Base-by-base conservation (phyloP, 2,888 invertebrate genomes). In the Steinernema carpocapsae region DNA sequence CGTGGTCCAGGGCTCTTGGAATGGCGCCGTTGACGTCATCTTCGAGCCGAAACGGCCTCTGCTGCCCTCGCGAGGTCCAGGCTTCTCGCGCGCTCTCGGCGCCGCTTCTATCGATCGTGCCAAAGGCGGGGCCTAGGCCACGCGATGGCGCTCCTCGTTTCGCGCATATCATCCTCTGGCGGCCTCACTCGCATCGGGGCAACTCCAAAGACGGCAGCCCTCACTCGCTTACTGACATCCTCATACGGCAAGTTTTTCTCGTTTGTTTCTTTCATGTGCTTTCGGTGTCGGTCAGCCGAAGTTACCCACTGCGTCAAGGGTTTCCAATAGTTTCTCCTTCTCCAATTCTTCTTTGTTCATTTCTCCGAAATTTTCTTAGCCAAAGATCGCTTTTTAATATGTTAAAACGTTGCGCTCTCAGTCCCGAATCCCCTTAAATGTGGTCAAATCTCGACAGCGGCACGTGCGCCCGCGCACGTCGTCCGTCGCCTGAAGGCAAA, bases 151-250 rank as follows among this genome's bases (percentile, higher is more conserved):
- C 56, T 17, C 26, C 56, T 4, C 26, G 3, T 17, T 26, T 24
- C 26, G 56, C 56, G 56, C 56, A 56, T 56, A 56, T 56, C 56
- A 56, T 56, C 56, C 56, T 22, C n/a, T n/a, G n/a, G n/a, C n/a
- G n/a, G n/a, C n/a, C n/a, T n/a, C n/a, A n/a, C n/a, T n/a, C n/a
- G n/a, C n/a, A 4, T 22, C 22, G 56, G 56, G 56, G 56, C 56
- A 56, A 26, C 56, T 56, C 56, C 7, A 56, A 19, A 10, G 56
- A 56, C 56, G 56, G 56, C 56, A 26, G 56, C 56, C 56, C 56
- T 56, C 56, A 56, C 56, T 56, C 56, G 24, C 24, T 26, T 19
- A 48, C 56, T 56, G 56, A 56, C 56, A 56, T 56, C 56, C 56
- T 56, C 56, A 26, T 56, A 56, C 56, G 56, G 56, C 56, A 56